A percentile compares a stretch with the other conserved stretches of the same genome.
phyloP scores from a whole-genome alignment of 2,113 vertebrate species.

The Lepus timidus region DNA sequence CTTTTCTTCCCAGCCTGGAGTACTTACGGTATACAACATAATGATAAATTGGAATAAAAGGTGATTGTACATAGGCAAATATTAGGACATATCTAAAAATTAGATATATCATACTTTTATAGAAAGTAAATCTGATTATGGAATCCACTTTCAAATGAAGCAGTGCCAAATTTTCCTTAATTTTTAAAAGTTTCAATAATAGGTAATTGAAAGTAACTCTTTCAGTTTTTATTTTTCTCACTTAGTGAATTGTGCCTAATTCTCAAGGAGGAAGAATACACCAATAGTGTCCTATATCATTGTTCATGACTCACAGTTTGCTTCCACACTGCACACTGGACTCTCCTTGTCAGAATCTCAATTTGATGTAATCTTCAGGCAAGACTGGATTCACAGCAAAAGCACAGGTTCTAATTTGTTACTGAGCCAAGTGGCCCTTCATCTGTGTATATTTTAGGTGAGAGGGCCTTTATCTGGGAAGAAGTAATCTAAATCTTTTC shows the following conservation, averaged over 20 bases:
- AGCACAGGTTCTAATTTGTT: slow-evolving; percentile 60
- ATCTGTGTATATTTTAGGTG: slow-evolving; percentile 62
- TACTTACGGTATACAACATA: background rate
- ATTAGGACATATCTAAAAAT: background rate
- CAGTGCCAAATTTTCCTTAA: background rate
- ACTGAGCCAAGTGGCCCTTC: slow-evolving; percentile 41
- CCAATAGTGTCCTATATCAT: slow-evolving; percentile 20
- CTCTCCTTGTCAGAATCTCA: slow-evolving; percentile 68
- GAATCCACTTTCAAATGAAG: slow-evolving; percentile 37
- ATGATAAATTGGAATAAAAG: slow-evolving; percentile 2
- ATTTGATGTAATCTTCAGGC: slow-evolving; percentile 48
- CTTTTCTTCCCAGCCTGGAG: background rate
- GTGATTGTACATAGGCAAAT: background rate
- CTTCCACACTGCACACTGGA: slow-evolving; percentile 64
- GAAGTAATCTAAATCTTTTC: slow-evolving; percentile 73
- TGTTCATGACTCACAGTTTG: slow-evolving; percentile 75
- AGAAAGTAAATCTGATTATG: background rate
- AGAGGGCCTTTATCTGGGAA: slow-evolving; percentile 45
- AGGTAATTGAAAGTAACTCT: background rate
- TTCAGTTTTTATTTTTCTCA: background rate
- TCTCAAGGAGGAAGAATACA: slow-evolving; percentile 6
- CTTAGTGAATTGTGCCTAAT: background rate
- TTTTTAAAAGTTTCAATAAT: background rate
- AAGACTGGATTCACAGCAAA: slow-evolving; percentile 63
- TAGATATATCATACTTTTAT: slow-evolving; percentile 1